These are phyloP conservation scores for Sipha maydis DNA, from an alignment of 2,888 invertebrate species.

Conservation along the genomic window DNA sequence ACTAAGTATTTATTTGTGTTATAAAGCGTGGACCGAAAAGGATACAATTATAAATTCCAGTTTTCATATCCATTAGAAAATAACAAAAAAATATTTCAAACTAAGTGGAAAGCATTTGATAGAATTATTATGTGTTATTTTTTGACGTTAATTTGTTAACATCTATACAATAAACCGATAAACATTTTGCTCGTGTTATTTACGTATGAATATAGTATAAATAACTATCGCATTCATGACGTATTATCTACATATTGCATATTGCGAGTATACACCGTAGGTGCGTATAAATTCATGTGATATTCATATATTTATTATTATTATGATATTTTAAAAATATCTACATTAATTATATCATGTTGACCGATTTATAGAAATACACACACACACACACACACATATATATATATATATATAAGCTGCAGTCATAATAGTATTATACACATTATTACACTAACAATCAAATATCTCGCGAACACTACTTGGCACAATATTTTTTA, in stretches of 20 bases:
- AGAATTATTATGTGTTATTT: too few relatives aligned
- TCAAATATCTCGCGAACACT: neutral
- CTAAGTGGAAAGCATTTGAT: too few relatives aligned
- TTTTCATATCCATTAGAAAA: too few relatives aligned
- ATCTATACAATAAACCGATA: neutral
- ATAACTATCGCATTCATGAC: neutral
- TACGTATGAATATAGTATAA: neutral
- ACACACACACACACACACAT: too few relatives aligned
- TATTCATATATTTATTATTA: neutral
- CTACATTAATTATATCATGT: neutral
- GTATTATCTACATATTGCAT: neutral
- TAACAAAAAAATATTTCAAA: too few relatives aligned
- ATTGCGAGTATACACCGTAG: neutral
- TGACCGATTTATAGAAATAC: neutral
- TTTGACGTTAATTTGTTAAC: too few relatives aligned
- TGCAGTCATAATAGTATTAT: neutral
- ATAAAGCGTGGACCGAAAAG: too few relatives aligned
- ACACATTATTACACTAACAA: neutral
- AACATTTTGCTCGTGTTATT: neutral
- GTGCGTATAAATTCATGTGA: neutral
- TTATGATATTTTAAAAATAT: neutral
- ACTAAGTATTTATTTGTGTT: too few relatives aligned
- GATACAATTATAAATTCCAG: too few relatives aligned
- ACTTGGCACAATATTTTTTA: too few relatives aligned
- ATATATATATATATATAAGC: neutral